Base-by-base conservation (phyloP, 2,888 invertebrate species). In the Rhamnusium bicolor region DNA sequence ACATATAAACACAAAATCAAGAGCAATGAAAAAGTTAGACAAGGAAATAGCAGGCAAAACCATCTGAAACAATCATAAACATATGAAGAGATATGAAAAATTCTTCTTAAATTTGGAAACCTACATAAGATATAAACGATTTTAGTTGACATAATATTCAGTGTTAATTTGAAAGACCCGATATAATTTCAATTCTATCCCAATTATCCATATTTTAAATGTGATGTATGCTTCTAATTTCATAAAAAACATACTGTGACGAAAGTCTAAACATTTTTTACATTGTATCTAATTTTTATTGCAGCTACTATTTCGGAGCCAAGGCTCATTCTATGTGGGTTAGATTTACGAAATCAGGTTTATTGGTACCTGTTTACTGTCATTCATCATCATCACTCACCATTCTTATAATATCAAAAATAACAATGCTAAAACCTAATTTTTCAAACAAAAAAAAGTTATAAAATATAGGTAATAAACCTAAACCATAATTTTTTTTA, bases 261-360 rank as follows among this genome's bases (percentile, higher is more conserved):
- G 40, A n/a, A n/a, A 40, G n/a, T 40, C 4, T 12, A 32, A 40
- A 40, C n/a, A 21, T 32, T 32, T 21, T 58, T 29, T 58, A 12
- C 32, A 4, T 24, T 6, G 24, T 24, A 14, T 58, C 14, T 16
- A 14, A 16, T 21, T 29, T 58, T 58, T n/a, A n/a, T 32, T 27
- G 58, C 58, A 8, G 18, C 32, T 14, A 4, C 7, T 16, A 58
- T 32, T 58, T 58, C 58, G 32, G 16, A 32, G 58, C 58, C 58
- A 58, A 58, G 58, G 58, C 32, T 16, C 29, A 58, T 8, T 32
- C 32, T 10, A n/a, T 4, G 4, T 24, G 12, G 24, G 54, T 1
- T 10, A n/a, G 54, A 27, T 54, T 54, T 54, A 24, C 24, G 54
- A 54, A 54, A 54, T 54, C 54, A 18, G 14, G 58, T 18, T 58